Conservation (phyloP, 2,797 vertebrate species). For the Vespertilio murinus region DNA sequence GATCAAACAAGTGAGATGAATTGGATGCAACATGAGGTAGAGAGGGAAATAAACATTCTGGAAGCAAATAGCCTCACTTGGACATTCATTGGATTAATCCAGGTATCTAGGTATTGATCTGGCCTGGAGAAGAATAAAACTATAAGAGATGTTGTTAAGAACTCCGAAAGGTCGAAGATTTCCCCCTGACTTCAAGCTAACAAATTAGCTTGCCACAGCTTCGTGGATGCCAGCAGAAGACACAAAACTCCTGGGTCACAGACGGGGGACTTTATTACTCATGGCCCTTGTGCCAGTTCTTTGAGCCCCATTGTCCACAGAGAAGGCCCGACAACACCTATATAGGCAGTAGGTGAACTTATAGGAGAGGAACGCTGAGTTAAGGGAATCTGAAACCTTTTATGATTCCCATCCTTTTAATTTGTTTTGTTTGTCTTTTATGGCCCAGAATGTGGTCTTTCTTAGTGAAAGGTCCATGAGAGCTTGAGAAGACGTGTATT, state of each 20-base stretch:
- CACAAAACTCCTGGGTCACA: neutral
- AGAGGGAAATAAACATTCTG: neutral
- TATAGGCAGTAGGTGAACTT: neutral
- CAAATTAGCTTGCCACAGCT: neutral
- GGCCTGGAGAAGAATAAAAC: neutral
- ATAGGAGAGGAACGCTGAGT: neutral
- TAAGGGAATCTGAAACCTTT: neutral
- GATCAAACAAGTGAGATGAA: neutral
- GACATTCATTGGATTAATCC: neutral
- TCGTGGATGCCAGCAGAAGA: neutral
- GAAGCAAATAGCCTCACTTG: neutral
- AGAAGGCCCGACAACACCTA: neutral
- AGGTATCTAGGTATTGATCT: neutral
- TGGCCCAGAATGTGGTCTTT: neutral
- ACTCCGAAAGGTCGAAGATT: neutral
- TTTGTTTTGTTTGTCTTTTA: neutral
- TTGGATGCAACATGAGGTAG: neutral
- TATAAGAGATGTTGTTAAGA: neutral
- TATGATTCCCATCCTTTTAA: constrained; percentile 24
- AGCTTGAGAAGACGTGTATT: neutral
- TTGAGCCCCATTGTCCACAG: neutral
- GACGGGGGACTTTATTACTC: neutral
- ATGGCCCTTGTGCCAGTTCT: neutral
- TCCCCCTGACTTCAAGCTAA: neutral
- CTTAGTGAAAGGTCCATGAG: neutral